A percentile compares a stretch with the other conserved stretches of the same genome.
These are phyloP conservation scores for Cephus sareptanus DNA, from an alignment of 2,888 invertebrate genomes.

Conservation along the genomic window DNA sequence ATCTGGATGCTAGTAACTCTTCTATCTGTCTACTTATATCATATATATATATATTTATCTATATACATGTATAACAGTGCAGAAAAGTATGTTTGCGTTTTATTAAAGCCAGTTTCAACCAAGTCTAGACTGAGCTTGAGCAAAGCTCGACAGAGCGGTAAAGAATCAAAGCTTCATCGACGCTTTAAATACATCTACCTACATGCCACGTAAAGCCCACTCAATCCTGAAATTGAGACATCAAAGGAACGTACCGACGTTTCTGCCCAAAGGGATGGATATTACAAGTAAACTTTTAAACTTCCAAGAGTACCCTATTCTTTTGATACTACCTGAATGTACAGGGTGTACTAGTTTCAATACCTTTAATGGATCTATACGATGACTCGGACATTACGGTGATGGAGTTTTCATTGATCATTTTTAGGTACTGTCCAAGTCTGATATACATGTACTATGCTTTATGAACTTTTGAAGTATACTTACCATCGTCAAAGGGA, in stretches of 20 bases:
- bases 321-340: background rate
- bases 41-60: background rate
- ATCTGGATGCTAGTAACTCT: background rate
- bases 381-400: background rate
- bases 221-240: slow-evolving; percentile 37
- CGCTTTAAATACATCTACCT: slow-evolving; percentile 7
- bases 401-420: background rate
- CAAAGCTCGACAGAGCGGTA: background rate
- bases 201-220: slow-evolving; percentile 21
- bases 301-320: background rate
- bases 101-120: slow-evolving; percentile 27
- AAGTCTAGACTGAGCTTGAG: slow-evolving; percentile 21
- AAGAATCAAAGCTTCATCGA: slow-evolving; percentile 32
- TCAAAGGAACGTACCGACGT: slow-evolving; percentile 25
- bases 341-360: background rate
- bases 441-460: background rate
- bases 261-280: background rate
- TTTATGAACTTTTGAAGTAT: background rate
- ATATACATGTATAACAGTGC: background rate
- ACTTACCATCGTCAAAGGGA: background rate
- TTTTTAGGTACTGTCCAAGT: background rate
- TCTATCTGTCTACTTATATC: background rate
- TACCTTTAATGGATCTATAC: background rate
- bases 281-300: background rate
- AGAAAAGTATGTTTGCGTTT: slow-evolving; percentile 21